phyloP scores from a whole-genome alignment of 2,888 invertebrate genomes.

The Drosophila demipolita region DNA sequence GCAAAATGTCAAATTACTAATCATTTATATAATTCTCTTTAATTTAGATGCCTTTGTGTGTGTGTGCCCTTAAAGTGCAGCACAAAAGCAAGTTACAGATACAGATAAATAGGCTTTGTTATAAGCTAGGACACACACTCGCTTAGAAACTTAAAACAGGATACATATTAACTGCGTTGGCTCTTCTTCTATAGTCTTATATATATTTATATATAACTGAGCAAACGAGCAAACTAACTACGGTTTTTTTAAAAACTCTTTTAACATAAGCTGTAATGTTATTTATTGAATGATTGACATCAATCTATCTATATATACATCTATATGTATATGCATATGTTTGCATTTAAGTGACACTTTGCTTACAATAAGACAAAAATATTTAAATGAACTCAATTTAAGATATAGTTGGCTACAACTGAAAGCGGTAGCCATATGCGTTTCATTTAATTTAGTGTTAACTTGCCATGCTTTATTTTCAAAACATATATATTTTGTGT shows the following conservation, averaged over 20 bases:
- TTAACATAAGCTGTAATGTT: constrained; percentile 60
- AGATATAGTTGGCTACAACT: constrained; percentile 46
- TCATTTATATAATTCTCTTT: constrained; percentile 73
- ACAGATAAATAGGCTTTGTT: constrained; percentile 62
- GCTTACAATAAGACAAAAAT: constrained; percentile 31
- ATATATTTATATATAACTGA: constrained; percentile 23
- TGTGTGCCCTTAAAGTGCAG: constrained; percentile 63
- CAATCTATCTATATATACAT: constrained; percentile 1
- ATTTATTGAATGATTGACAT: constrained; percentile 45
- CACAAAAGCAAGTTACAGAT: constrained; percentile 59
- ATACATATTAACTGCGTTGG: constrained; percentile 57
- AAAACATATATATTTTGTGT: constrained; percentile 28
- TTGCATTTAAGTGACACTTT: constrained; percentile 29
- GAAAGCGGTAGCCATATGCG: constrained; percentile 36
- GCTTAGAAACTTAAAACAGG: constrained; percentile 72
- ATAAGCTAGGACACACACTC: constrained; percentile 70
- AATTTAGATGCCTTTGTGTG: constrained; percentile 81
- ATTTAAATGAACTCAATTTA: constrained; percentile 33
- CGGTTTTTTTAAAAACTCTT: constrained; percentile 42
- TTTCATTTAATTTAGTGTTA: constrained; percentile 39
- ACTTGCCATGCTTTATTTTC: constrained; percentile 39
- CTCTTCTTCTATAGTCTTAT: constrained; percentile 43
- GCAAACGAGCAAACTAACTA: constrained; percentile 60
- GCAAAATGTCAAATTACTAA: constrained; percentile 60
- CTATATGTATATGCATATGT: constrained; percentile 16